Base-by-base conservation (phyloP, 92 coral and sea anemone species). In the Umimayanthus kanabou region DNA sequence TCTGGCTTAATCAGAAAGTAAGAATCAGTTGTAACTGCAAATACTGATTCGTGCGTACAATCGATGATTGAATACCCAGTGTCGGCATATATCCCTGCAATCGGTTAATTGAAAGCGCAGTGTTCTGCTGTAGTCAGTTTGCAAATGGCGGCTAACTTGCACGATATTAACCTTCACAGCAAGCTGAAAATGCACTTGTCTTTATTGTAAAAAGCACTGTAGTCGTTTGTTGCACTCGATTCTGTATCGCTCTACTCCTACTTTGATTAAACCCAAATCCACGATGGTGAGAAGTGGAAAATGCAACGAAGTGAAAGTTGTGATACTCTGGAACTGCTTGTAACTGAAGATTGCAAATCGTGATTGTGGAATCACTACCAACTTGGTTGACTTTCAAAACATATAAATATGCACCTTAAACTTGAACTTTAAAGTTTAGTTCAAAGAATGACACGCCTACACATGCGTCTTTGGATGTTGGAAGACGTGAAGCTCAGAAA, bases 141-240 rank as follows among this genome's bases (percentile, higher is more conserved):
- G 81, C 64, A 77, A 77, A 43, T 15, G 65, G 81, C 81, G 65
- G 81, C 81, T 77, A 42, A 76, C 16, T 76, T 22, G 58, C 15
- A 22, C 45, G 14, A 76, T 61, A 18, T 4, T 61, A 61, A 61
- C 26, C 69, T 16, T 61, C 69, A 61, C 69, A 61, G 69, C 69
- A 61, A 61, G 69, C 69, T 20, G 25, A 61, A 61, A 18, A 61
- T 61, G 69, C 69, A 61, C 69, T 9, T 23, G 37, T 61, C 67
- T 16, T 2, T 61, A 61, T 20, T 61, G 8, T 6, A 47, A 47
- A 47, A 61, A 18, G n/a, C 69, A 61, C 69, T 16, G 25, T 11
- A 55, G 3, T 11, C 23, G 15, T 57, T 57, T 57, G 23, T 57
- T 57, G 65, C 65, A 57, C 65, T 57, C 50, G 11, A 47, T 5